phyloP scores from a whole-genome alignment of 2,113 vertebrate species.

The Malurus melanocephalus region DNA sequence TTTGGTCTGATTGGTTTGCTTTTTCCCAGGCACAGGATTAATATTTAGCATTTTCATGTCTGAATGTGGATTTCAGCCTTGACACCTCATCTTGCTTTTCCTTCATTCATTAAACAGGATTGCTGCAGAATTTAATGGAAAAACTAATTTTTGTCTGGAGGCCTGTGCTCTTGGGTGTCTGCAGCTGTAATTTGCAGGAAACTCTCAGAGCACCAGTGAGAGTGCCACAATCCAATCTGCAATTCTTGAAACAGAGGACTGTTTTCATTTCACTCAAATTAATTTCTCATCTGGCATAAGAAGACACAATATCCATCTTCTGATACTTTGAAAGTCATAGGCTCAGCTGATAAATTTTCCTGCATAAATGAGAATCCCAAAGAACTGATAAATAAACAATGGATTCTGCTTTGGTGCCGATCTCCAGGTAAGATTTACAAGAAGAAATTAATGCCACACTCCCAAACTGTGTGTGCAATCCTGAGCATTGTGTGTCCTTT shows the following conservation, averaged over 20 bases:
- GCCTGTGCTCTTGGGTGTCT: not conserved
- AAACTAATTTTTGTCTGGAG: not conserved
- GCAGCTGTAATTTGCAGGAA: not conserved
- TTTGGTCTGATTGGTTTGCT: not conserved
- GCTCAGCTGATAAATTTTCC: not conserved
- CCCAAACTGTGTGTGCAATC: not conserved
- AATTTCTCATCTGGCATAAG: not conserved
- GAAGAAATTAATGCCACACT: not conserved
- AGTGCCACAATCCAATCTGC: not conserved
- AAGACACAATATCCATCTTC: conserved; percentile 14
- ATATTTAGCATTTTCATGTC: not conserved
- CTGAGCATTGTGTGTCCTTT: not conserved
- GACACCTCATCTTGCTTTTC: not conserved
- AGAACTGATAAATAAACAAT: not conserved
- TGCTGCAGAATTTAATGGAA: not conserved
- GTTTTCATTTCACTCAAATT: conserved; percentile 16
- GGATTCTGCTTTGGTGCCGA: not conserved
- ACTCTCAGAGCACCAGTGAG: not conserved
- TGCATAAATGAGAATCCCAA: not conserved
- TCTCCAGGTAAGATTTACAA: not conserved
- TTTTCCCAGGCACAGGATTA: not conserved
- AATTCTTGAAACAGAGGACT: not conserved
- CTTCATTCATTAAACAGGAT: not conserved
- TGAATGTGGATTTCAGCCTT: not conserved
- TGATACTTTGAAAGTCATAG: not conserved